These are phyloP conservation scores for Byasa hedistus DNA, from an alignment of 2,888 invertebrate genomes.

Conservation along the genomic window DNA sequence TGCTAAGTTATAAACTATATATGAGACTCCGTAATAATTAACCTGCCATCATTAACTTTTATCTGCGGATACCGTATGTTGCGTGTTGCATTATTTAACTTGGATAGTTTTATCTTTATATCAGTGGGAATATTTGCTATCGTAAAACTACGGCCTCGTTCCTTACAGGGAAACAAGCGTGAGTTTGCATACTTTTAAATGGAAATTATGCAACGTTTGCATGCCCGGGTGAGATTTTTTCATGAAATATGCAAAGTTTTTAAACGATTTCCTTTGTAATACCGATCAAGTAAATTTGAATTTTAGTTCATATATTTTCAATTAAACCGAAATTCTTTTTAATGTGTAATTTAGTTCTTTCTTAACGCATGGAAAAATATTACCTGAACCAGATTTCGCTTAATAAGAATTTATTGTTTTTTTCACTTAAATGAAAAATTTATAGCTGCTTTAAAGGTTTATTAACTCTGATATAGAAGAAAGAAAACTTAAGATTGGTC, in stretches of 20 bases:
- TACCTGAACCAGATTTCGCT: too few species aligned
- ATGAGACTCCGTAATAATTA: not conserved
- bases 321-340: too few species aligned
- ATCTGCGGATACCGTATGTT: not conserved
- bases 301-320: too few species aligned
- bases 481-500: too few species aligned
- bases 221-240: conserved; percentile 13
- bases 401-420: too few species aligned
- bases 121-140: conserved; percentile 11
- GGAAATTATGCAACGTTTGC: conserved; percentile 22
- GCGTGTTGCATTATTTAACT: conserved; percentile 8
- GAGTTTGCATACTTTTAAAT: conserved; percentile 22
- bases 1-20: not conserved
- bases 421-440: too few species aligned
- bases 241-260: not conserved
- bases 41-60: not conserved
- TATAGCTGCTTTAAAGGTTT: too few species aligned
- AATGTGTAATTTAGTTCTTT: too few species aligned
- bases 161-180: conserved; percentile 22
- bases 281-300: too few species aligned
- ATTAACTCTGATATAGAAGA: too few species aligned
- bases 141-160: conserved; percentile 28
- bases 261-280: conserved; percentile 12
- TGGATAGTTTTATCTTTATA: conserved; percentile 22
- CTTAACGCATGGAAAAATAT: too few species aligned